Percentiles rank a stretch among this genome's conserved stretches.
phyloP scores from a whole-genome alignment of 2,113 vertebrate genomes.

The Suncus etruscus region DNA sequence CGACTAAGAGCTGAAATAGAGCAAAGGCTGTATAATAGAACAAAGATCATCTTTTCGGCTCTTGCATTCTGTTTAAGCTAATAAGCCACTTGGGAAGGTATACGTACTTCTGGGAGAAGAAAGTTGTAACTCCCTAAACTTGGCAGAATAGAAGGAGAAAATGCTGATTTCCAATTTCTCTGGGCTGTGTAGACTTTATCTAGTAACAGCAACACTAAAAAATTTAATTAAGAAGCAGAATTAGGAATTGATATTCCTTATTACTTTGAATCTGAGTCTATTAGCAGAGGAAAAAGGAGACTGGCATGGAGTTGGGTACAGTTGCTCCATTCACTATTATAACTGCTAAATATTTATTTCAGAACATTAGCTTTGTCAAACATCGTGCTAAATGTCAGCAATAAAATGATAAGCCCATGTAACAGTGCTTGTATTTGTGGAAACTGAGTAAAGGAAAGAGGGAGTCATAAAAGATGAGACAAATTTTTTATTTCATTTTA shows the following conservation, averaged over 20 bases:
- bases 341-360: constrained; percentile 5
- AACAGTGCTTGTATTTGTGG: neutral
- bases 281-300: constrained; percentile 2
- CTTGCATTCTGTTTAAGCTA: constrained; percentile 11
- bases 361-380: neutral
- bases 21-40: neutral
- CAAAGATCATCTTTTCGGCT: constrained; percentile 67
- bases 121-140: constrained; percentile 39
- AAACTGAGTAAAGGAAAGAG: neutral
- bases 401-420: too few relatives aligned
- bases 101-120: constrained; percentile 46
- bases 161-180: constrained; percentile 53
- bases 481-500: neutral
- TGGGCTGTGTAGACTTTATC: constrained; percentile 30
- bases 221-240: constrained; percentile 46
- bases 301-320: neutral
- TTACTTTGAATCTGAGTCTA: constrained; percentile 24
- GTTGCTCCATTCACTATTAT: neutral
- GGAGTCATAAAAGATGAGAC: neutral
- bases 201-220: constrained; percentile 37
- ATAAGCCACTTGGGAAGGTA: constrained; percentile 53
- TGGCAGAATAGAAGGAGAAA: constrained; percentile 19
- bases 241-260: constrained; percentile 35
- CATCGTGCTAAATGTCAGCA: neutral
- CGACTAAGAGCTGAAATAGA: neutral